Evolutionary conservation across 2,797 vertebrate species (phyloP).

Genomic region (Myripristis murdjan): DNA sequence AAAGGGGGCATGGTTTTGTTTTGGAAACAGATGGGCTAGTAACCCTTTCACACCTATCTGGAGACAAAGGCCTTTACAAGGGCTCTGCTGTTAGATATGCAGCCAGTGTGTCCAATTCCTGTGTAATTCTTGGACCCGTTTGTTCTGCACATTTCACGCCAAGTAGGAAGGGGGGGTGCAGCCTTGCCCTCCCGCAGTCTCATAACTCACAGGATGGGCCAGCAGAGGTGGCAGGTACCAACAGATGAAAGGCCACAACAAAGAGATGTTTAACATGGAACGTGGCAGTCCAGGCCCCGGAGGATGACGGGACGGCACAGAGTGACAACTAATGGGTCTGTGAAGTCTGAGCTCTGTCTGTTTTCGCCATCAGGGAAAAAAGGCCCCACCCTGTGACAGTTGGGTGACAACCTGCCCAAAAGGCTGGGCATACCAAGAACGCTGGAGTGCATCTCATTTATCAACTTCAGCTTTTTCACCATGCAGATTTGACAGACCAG

Average conservation of each 20-base stretch:
- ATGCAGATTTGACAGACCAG: constrained; percentile 45
- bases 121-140: constrained; percentile 86
- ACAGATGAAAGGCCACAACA: constrained; percentile 93
- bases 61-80: constrained; percentile 58
- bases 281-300: constrained; percentile 76
- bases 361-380: constrained; percentile 90
- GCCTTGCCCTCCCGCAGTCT: constrained; percentile 83
- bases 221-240: constrained; percentile 84
- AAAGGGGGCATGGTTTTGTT: constrained; percentile 52
- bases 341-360: constrained; percentile 86
- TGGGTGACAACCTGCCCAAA: constrained; percentile 55
- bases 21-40: constrained; percentile 75
- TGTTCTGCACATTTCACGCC: constrained; percentile 92
- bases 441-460: constrained; percentile 73
- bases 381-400: constrained; percentile 54
- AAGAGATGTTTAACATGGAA: constrained; percentile 85
- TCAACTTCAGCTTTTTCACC: constrained; percentile 68
- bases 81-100: constrained; percentile 71
- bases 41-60: constrained; percentile 77
- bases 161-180: constrained; percentile 83
- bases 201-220: constrained; percentile 90
- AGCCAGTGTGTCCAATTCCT: constrained; percentile 80
- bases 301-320: constrained; percentile 87
- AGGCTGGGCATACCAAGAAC: constrained; percentile 48
- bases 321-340: constrained; percentile 81